Percentiles rank a stretch among this genome's conserved stretches.
Conservation (phyloP, 1,140 invertebrate species). For the Brachionus sp. region DNA sequence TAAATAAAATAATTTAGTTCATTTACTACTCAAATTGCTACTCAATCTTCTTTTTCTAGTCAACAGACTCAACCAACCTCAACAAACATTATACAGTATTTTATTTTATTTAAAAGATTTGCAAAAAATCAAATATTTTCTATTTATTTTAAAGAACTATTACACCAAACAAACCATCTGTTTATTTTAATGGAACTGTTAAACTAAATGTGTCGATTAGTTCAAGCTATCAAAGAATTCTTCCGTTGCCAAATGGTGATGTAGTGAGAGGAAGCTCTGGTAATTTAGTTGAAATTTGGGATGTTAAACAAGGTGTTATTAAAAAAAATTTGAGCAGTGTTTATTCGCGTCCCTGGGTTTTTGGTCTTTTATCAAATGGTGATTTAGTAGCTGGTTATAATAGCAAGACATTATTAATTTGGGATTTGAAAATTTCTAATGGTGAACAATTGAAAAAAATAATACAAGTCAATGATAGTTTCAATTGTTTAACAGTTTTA, state of each 20-base stretch:
- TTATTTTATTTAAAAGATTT: too few relatives aligned
- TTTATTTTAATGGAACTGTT: background rate
- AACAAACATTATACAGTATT: too few relatives aligned
- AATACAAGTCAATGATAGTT: background rate
- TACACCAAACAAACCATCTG: background rate
- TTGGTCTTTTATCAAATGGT: conserved; percentile 12
- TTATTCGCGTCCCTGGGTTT: background rate
- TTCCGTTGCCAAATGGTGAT: conserved; percentile 14
- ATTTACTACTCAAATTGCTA: too few relatives aligned
- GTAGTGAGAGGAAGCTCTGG: background rate
- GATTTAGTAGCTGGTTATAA: background rate
- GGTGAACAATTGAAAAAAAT: background rate
- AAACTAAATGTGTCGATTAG: background rate
- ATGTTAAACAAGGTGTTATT: background rate
- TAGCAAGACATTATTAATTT: background rate
- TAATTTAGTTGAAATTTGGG: background rate
- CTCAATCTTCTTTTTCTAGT: too few relatives aligned
- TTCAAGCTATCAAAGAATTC: background rate
- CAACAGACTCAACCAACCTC: too few relatives aligned
- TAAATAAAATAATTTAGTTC: background rate
- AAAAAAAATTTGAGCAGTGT: background rate
- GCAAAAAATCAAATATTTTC: too few relatives aligned
- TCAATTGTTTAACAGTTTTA: background rate
- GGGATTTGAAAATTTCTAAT: background rate
- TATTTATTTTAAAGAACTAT: too few relatives aligned